phyloP scores from a whole-genome alignment of 2,888 invertebrate species.

The Nezara viridula region DNA sequence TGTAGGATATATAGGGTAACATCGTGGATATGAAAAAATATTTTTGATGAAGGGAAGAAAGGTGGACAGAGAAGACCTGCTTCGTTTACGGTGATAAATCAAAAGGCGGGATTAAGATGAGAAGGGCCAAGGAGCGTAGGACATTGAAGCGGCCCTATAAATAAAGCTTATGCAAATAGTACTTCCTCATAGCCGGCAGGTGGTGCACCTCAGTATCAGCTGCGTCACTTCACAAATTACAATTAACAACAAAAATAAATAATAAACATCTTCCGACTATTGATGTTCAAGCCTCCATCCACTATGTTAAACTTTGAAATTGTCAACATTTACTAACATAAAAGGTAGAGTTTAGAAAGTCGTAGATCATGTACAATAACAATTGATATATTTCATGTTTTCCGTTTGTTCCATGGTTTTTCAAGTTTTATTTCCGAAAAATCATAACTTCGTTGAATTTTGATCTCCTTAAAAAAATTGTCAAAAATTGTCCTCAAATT shows the following conservation, averaged over 20 bases:
- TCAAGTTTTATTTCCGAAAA: too few relatives aligned
- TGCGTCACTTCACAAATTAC: not conserved
- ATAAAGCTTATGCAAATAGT: slow-evolving; percentile 41
- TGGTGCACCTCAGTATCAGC: not conserved
- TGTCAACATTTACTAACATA: too few relatives aligned
- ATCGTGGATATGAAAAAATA: not conserved
- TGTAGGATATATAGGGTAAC: not conserved
- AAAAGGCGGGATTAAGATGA: slow-evolving; percentile 20
- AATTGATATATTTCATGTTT: too few relatives aligned
- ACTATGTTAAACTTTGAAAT: too few relatives aligned
- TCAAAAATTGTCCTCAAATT: too few relatives aligned
- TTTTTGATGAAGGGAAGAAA: not conserved
- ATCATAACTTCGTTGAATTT: too few relatives aligned
- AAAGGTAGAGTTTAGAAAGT: too few relatives aligned
- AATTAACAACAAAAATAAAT: not conserved
- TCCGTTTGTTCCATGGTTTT: too few relatives aligned
- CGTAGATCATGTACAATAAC: too few relatives aligned
- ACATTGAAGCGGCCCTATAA: slow-evolving; percentile 23
- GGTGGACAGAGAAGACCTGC: not conserved
- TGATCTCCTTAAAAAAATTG: too few relatives aligned
- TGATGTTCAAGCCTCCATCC: too few relatives aligned
- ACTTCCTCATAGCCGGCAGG: slow-evolving; percentile 21
- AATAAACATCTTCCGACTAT: not conserved
- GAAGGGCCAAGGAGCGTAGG: not conserved
- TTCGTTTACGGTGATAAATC: slow-evolving; percentile 32